phyloP scores from a whole-genome alignment of 2,888 invertebrate genomes.

The Cybosia mesomella region DNA sequence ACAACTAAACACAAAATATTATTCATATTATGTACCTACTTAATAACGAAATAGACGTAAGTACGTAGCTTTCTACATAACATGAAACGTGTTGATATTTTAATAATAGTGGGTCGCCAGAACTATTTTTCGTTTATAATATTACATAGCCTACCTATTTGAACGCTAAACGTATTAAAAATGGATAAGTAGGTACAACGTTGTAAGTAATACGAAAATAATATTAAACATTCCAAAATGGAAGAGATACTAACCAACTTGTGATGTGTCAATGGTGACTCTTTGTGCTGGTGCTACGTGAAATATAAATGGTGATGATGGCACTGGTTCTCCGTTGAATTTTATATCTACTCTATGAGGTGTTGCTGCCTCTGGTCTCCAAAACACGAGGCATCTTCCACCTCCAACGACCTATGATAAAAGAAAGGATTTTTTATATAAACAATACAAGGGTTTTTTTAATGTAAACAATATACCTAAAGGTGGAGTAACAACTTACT shows the following conservation, averaged over 20 bases:
- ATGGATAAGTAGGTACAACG: neutral
- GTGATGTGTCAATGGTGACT: slow-evolving; percentile 80
- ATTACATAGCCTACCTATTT: too few species aligned
- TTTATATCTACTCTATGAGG: slow-evolving; percentile 98
- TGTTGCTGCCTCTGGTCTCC: slow-evolving; percentile 96
- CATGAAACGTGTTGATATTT: too few species aligned
- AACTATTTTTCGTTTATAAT: too few species aligned
- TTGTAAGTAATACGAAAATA: neutral
- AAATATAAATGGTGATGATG: slow-evolving; percentile 96
- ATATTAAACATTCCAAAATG: too few species aligned
- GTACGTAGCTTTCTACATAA: too few species aligned
- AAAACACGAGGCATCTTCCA: slow-evolving; percentile 97
- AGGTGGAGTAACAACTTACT: too few species aligned
- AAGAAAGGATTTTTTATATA: slow-evolving; percentile 8
- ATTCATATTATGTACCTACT: too few species aligned
- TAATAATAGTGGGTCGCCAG: too few species aligned
- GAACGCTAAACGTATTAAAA: neutral
- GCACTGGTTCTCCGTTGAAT: slow-evolving; percentile 97
- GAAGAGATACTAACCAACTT: slow-evolving; percentile 71
- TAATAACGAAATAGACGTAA: too few species aligned
- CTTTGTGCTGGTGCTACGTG: slow-evolving; percentile 86
- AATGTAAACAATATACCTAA: too few species aligned
- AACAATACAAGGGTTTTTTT: too few species aligned
- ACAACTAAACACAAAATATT: too few species aligned
- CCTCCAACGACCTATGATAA: slow-evolving; percentile 95